Conservation (phyloP, 2,888 invertebrate genomes). For the Phrixothrix hirtus region DNA sequence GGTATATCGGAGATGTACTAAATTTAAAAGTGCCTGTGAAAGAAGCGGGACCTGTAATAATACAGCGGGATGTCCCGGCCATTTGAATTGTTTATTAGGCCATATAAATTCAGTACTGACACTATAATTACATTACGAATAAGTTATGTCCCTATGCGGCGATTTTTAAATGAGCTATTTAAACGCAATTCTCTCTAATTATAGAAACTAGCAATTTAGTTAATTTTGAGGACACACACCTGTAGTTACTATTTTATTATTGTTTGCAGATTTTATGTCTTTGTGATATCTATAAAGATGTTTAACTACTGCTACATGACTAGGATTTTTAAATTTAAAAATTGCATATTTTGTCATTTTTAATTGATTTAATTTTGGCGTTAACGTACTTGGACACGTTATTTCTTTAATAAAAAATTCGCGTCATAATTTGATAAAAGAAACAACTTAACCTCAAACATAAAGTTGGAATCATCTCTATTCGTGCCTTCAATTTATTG, state of each 20-base stretch:
- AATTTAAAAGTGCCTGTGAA: constrained; percentile 37
- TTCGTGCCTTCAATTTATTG: no score
- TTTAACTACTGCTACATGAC: no score
- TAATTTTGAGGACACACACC: constrained; percentile 21
- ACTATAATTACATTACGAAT: constrained; percentile 48
- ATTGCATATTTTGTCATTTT: no score
- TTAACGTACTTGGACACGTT: no score
- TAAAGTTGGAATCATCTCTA: no score
- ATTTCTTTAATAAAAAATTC: no score
- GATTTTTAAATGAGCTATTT: constrained; percentile 40
- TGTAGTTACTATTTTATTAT: constrained; percentile 23
- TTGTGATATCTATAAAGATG: not conserved
- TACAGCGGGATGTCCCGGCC: constrained; percentile 45
- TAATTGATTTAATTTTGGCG: no score
- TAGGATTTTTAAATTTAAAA: no score
- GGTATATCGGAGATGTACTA: constrained; percentile 31
- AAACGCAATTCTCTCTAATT: constrained; percentile 31
- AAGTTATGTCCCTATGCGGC: constrained; percentile 40
- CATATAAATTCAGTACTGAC: constrained; percentile 49
- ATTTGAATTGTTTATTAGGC: constrained; percentile 48
- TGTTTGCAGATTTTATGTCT: constrained; percentile 7
- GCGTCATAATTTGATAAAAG: no score
- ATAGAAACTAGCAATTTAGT: constrained; percentile 30
- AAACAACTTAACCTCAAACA: no score
- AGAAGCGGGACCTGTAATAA: constrained; percentile 37